Evolutionary conservation across 2,113 vertebrate genomes (phyloP), one percentile per base, ranked within the genome.

Genomic region (Engraulis encrasicolus): DNA sequence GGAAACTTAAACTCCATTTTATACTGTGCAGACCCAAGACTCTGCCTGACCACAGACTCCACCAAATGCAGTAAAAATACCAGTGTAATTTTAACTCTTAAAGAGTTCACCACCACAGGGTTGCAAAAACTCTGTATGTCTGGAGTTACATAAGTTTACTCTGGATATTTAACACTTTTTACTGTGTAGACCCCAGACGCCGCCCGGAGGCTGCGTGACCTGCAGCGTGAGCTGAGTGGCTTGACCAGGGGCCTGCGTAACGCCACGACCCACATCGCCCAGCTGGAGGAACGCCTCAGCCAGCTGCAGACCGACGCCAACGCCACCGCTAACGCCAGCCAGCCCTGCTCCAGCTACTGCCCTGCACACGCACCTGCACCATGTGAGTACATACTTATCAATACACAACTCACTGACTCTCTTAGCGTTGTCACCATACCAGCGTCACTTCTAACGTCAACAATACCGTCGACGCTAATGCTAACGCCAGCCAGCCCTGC

Each of bases 211-310:
- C 92, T 97, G 79, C 88, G 89, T 18, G 96, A 97, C 23, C 89
- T 99, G 92, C 96, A 98, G 91, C 91, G 87, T 78, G 97, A 97
- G 92, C 93, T 99, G 86, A 96, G 94, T 85, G 95, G 91, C 89
- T 96, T 99, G 94, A 96, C 97, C 20, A 92, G 87, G 78, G 97
- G 96, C 85, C 92, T 99, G 66, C 96, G 95, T 92, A 96, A 96
- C 2, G 96, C 98, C 27, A 95, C 94, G 85, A 93, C 36, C 71
- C 95, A 97, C 90, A 97, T 99, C 78, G 92, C 93, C 2, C 87
- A 85, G 7, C 90, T 99, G 87, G 96, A 98, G 37, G 94, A 94
- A 50, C 95, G 92, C n/a, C 86, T 99, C 90, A 96, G 98, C 91
- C 92, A 93, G 86, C 92, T 98, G 58, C 94, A 98, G 89, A 93